Evolutionary conservation across 2,888 invertebrate species (phyloP), one percentile per base, ranked within the genome.

Genomic region (Anagyrus pseudococci): DNA sequence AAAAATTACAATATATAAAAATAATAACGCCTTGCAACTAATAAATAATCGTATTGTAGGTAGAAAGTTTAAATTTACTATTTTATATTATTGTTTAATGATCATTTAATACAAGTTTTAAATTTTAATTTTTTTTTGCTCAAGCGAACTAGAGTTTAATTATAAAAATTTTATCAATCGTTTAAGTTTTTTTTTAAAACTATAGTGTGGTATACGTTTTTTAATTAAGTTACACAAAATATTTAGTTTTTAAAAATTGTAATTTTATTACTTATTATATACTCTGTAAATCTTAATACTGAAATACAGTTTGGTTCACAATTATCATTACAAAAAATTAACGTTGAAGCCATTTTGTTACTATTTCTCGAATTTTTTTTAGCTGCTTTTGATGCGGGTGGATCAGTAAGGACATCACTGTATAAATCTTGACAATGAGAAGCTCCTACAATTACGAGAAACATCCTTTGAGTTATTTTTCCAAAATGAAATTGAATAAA

Each of bases 351-450:
- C 76, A 77, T 8, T 46, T 33, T 3, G 67, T 62, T 47, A 76
- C 67, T 20, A 72, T 70, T 4, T 50, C 7, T 6, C 68, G 71
- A 26, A 75, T 62, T 7, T 25, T 68, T 4, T 41, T 73, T 70
- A 6, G 76, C 74, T 37, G 58, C 49, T 4, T 10, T 62, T 25
- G 76, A 63, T 6, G 66, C 72, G 4, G 62, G 52, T 1, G 1
- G 2, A 15, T 72, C 69, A 17, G 25, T 40, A 15, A 10, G 2
- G 2, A 13, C 2, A 13, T 8, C 33, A 15, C 10, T 37, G 33
- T 70, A 53, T 10, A 77, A 58, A 66, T 76, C 76, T 40, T 68
- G 63, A 17, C 74, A 75, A 26, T 77, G 77, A 3, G 76, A 75
- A 1, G 74, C 61, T 19, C 73, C 77, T 77, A 47, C 20, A 46